phyloP scores from a whole-genome alignment of 2,888 invertebrate species.

The Dynastes hyllus region DNA sequence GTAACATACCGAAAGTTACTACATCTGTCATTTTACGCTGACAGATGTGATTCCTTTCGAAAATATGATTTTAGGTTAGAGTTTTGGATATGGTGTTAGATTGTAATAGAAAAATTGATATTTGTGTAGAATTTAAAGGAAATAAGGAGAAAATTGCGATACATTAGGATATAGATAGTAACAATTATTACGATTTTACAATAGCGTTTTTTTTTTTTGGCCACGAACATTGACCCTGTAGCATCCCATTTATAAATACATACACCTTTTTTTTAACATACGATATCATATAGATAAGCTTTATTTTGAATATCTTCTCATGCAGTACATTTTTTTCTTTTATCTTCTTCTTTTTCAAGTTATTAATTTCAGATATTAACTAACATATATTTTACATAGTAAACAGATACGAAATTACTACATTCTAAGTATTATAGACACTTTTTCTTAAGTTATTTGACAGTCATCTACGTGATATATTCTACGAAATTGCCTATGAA shows the following conservation, averaged over 20 bases:
- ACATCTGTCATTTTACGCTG: not conserved
- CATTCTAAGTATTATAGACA: not conserved
- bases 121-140: not conserved
- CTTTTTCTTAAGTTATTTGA: not conserved
- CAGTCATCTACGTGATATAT: conserved; percentile 4
- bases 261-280: too few species aligned
- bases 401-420: conserved; percentile 10
- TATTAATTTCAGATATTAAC: not conserved
- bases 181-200: conserved; percentile 21
- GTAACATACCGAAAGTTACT: conserved; percentile 1
- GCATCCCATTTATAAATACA: conserved; percentile 23
- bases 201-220: conserved; percentile 37
- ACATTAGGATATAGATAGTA: not conserved
- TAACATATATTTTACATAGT: conserved; percentile 10
- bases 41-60: not conserved
- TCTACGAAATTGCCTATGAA: not conserved
- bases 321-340: conserved; percentile 16
- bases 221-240: conserved; percentile 52
- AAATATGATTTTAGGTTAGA: not conserved
- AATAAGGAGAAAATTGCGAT: not conserved
- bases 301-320: conserved; percentile 13
- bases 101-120: not conserved
- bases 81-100: not conserved
- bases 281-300: not conserved
- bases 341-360: not conserved